Evolutionary conservation across 1,140 invertebrate genomes (phyloP).

Genomic region (Drosophila parabipectinata): DNA sequence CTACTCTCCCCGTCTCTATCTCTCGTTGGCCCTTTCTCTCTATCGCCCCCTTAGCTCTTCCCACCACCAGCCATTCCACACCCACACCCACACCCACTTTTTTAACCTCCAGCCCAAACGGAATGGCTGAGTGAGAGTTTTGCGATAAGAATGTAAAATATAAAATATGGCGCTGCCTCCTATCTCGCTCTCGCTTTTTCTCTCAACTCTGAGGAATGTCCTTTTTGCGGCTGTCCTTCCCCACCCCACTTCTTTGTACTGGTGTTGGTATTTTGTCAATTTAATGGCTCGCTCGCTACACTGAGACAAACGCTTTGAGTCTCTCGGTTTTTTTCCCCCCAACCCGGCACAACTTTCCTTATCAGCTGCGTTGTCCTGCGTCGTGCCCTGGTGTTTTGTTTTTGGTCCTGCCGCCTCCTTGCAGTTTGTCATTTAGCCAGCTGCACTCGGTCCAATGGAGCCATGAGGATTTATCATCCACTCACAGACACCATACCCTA

Average conservation of each 20-base stretch:
- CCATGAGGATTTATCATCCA: slow-evolving; percentile 75
- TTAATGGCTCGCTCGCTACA: slow-evolving; percentile 71
- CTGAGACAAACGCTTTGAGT: slow-evolving; percentile 51
- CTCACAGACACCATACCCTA: slow-evolving; percentile 10
- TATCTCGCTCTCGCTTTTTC: slow-evolving; percentile 40
- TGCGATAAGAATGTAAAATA: slow-evolving; percentile 84
- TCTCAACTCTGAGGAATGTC: slow-evolving; percentile 78
- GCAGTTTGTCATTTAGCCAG: slow-evolving; percentile 81
- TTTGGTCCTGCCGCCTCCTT: slow-evolving; percentile 57
- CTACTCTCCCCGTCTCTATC: slow-evolving; percentile 31
- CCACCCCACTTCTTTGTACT: slow-evolving; percentile 6
- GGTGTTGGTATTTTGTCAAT: slow-evolving; percentile 82
- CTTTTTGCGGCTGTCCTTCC: slow-evolving; percentile 66
- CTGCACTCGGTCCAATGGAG: slow-evolving; percentile 47
- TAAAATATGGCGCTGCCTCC: slow-evolving; percentile 76
- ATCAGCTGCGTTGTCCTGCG: slow-evolving; percentile 69
- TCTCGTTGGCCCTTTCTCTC: background rate
- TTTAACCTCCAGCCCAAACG: slow-evolving; percentile 18
- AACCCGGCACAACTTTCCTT: slow-evolving; percentile 44
- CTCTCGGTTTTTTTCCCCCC: background rate
- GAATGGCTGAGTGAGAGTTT: slow-evolving; percentile 83
- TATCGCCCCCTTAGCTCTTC: background rate
- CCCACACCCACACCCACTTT: background rate
- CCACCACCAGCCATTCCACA: background rate
- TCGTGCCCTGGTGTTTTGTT: slow-evolving; percentile 32